phyloP scores from a whole-genome alignment of 2,888 invertebrate genomes.

The Ophioninae sp. region DNA sequence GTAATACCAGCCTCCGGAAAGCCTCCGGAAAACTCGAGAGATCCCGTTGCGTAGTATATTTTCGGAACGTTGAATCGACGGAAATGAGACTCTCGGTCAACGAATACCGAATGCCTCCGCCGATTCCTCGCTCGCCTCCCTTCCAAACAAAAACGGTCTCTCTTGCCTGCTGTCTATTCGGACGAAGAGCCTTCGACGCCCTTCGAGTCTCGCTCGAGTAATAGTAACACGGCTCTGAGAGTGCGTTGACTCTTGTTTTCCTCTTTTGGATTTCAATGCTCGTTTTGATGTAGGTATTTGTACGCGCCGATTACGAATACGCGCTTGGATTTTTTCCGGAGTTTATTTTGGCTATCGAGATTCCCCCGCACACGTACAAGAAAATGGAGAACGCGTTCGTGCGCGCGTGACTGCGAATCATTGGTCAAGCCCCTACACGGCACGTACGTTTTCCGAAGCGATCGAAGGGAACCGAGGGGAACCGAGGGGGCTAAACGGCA shows the following conservation, averaged over 20 bases:
- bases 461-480: background rate
- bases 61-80: conserved; percentile 16
- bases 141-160: background rate
- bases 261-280: no score
- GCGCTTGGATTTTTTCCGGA: background rate
- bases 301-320: no score
- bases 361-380: conserved; percentile 17
- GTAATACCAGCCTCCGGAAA: conserved; percentile 29
- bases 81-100: conserved; percentile 12
- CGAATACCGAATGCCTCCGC: background rate
- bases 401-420: conserved; percentile 75
- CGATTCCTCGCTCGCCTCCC: background rate
- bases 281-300: no score
- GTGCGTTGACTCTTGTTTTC: no score
- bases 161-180: no score
- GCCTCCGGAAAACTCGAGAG: conserved; percentile 26
- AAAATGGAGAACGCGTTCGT: conserved; percentile 73
- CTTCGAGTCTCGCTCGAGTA: no score
- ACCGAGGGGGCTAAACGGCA: conserved; percentile 12
- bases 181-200: no score
- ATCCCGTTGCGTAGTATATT: conserved; percentile 9
- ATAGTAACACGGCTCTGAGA: no score
- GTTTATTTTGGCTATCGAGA: conserved; percentile 30
- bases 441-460: conserved; percentile 38
- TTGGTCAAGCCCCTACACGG: conserved; percentile 61